Conservation (phyloP, 2,888 invertebrate species). For the Protodeltote pygarga region DNA sequence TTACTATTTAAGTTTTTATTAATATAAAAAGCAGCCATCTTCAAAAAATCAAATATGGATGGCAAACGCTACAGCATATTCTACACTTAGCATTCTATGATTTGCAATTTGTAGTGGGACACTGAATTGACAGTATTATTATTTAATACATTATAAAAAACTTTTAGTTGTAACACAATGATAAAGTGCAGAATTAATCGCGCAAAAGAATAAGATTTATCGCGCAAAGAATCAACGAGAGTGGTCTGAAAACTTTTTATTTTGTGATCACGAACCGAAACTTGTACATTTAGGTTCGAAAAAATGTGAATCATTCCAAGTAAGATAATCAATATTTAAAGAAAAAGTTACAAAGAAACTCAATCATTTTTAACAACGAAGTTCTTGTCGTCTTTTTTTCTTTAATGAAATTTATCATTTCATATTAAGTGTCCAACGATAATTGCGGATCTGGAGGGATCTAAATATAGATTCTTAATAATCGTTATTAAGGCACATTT, state of each 20-base stretch:
- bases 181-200: slow-evolving; percentile 63
- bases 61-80: too few relatives aligned
- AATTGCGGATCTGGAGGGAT: too few relatives aligned
- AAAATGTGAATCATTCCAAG: slow-evolving; percentile 79
- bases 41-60: too few relatives aligned
- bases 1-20: not conserved
- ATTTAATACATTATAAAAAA: slow-evolving; percentile 41
- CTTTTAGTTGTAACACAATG: slow-evolving; percentile 51
- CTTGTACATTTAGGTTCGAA: slow-evolving; percentile 82
- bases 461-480: too few relatives aligned
- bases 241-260: slow-evolving; percentile 77
- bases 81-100: too few relatives aligned
- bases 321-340: slow-evolving; percentile 81
- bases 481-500: too few relatives aligned
- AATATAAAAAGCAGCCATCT: too few relatives aligned
- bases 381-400: slow-evolving; percentile 59
- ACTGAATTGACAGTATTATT: too few relatives aligned
- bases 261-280: slow-evolving; percentile 77
- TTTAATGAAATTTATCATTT: slow-evolving; percentile 44
- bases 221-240: slow-evolving; percentile 75
- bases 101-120: too few relatives aligned
- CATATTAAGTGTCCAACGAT: slow-evolving; percentile 9
- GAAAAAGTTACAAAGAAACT: slow-evolving; percentile 72
- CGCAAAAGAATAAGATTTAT: slow-evolving; percentile 70
- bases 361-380: slow-evolving; percentile 62